phyloP scores from a whole-genome alignment of 2,888 invertebrate species.

The Epiblema foenella region DNA sequence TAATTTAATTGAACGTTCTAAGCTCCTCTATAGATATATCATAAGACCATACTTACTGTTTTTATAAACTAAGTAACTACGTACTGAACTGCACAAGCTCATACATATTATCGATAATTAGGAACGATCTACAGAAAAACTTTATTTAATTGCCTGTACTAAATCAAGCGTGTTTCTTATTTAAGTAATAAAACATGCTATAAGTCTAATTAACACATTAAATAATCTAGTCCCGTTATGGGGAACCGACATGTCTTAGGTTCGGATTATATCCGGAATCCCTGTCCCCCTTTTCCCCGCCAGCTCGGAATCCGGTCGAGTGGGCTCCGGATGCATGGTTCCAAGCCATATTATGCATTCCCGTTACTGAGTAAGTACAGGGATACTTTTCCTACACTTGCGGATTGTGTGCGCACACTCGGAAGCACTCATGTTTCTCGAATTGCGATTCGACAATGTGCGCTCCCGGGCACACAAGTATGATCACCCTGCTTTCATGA shows the following conservation, averaged over 20 bases:
- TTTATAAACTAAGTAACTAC: too few relatives aligned
- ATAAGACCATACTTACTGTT: too few relatives aligned
- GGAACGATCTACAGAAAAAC: neutral
- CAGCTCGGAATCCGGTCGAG: neutral
- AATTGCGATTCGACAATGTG: neutral
- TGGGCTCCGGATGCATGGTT: neutral
- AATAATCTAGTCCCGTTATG: neutral
- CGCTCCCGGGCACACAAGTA: too few relatives aligned
- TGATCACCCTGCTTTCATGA: too few relatives aligned
- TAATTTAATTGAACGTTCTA: too few relatives aligned
- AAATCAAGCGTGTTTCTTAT: neutral
- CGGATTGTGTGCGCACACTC: neutral
- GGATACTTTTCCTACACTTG: neutral
- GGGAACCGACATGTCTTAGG: neutral
- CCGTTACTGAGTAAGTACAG: neutral
- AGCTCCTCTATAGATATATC: too few relatives aligned
- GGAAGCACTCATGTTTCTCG: neutral
- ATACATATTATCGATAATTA: neutral
- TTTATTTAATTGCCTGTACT: neutral
- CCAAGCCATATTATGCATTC: neutral
- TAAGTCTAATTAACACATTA: slow-evolving; percentile 10
- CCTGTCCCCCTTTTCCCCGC: neutral
- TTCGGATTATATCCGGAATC: neutral
- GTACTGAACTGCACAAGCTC: too few relatives aligned
- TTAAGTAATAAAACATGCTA: neutral